These are phyloP conservation scores for Agapetus fuscipes DNA, from an alignment of 2,888 invertebrate genomes.

Conservation along the genomic window DNA sequence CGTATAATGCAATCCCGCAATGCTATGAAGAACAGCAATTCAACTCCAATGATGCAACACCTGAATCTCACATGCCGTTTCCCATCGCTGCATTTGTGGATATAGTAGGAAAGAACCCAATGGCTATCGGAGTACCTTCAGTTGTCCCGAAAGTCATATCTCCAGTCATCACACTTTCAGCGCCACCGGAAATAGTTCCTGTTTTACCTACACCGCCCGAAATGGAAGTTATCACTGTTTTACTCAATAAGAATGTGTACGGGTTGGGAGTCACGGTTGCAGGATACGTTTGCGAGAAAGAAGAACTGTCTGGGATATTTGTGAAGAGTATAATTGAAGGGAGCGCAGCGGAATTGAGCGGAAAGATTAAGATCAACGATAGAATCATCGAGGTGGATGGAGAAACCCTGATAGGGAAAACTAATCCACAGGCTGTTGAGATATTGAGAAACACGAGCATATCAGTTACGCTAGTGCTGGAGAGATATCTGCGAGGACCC, in stretches of 20 bases:
- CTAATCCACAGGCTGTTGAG: slow-evolving; percentile 95
- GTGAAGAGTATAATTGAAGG: slow-evolving; percentile 97
- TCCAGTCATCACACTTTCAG: slow-evolving; percentile 32
- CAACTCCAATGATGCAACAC: slow-evolving; percentile 31
- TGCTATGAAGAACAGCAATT: slow-evolving; percentile 31
- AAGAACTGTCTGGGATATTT: slow-evolving; percentile 98
- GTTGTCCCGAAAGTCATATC: slow-evolving; percentile 28
- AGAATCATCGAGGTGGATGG: slow-evolving; percentile 96
- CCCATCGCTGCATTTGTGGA: slow-evolving; percentile 38
- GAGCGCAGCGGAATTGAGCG: slow-evolving; percentile 89
- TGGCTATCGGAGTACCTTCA: slow-evolving; percentile 36
- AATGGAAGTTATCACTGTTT: slow-evolving; percentile 83
- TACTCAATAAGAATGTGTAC: slow-evolving; percentile 84
- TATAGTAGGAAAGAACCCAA: slow-evolving; percentile 37
- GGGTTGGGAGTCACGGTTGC: slow-evolving; percentile 94
- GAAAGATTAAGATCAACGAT: slow-evolving; percentile 89
- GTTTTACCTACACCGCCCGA: slow-evolving; percentile 63
- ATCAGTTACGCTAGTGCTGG: slow-evolving; percentile 79
- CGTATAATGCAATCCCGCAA: slow-evolving; percentile 37
- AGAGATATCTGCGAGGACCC: slow-evolving; percentile 86
- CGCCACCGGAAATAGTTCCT: slow-evolving; percentile 32
- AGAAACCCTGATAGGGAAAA: slow-evolving; percentile 78
- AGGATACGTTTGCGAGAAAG: slow-evolving; percentile 95
- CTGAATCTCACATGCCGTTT: slow-evolving; percentile 30
- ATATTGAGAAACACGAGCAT: slow-evolving; percentile 89